A percentile compares a stretch with the other conserved stretches of the same genome.
These are phyloP conservation scores for Serrognathus titanus DNA, from an alignment of 2,888 invertebrate genomes.

Conservation along the genomic window DNA sequence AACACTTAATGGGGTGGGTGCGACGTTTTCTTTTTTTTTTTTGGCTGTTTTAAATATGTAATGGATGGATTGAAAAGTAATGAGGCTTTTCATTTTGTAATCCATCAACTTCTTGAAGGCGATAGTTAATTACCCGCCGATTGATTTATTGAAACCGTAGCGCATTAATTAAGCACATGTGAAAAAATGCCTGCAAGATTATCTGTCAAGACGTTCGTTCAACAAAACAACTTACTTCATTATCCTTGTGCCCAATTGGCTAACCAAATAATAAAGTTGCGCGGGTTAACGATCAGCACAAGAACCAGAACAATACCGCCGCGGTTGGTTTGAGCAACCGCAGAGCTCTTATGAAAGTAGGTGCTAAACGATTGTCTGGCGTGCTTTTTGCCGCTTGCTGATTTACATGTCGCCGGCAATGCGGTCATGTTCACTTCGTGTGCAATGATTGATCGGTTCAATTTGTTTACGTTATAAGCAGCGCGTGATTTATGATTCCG, in stretches of 20 bases:
- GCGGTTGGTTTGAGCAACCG: background rate
- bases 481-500: background rate
- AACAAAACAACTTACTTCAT: background rate
- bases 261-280: background rate
- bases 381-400: background rate
- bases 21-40: too few species aligned
- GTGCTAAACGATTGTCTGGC: slow-evolving; percentile 1
- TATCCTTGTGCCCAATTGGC: slow-evolving; percentile 2
- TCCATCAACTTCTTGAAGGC: too few species aligned
- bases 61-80: too few species aligned
- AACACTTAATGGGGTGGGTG: too few species aligned
- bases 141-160: too few species aligned
- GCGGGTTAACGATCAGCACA: slow-evolving; percentile 2
- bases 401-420: background rate
- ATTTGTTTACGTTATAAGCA: background rate
- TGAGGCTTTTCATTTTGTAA: too few species aligned
- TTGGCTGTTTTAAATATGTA: too few species aligned
- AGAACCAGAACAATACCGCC: slow-evolving; percentile 3
- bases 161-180: background rate
- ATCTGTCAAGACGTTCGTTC: background rate
- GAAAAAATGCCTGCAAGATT: background rate
- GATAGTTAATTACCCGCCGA: too few species aligned
- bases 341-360: background rate
- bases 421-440: background rate
- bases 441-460: background rate